Conservation (phyloP, 2,797 vertebrate genomes). For the Gymnodraco acuticeps region DNA sequence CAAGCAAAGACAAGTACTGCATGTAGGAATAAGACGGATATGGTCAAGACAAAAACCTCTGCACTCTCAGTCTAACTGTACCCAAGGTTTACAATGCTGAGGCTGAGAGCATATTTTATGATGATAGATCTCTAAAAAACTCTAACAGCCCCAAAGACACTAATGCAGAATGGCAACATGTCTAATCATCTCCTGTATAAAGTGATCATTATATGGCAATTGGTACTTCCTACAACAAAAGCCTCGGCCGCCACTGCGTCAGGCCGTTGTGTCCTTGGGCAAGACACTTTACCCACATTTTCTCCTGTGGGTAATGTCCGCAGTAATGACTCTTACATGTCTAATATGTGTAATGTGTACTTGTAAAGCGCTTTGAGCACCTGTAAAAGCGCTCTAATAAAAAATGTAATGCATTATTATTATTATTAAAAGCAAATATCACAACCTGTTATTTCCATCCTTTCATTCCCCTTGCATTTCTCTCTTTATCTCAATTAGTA, state of each 20-base stretch:
- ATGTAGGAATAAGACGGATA: constrained; percentile 33
- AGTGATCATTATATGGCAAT: constrained; percentile 45
- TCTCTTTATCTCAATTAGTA: constrained; percentile 57
- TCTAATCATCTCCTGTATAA: constrained; percentile 37
- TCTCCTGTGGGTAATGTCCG: too few species aligned
- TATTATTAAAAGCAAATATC: constrained; percentile 30
- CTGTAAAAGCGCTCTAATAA: too few species aligned
- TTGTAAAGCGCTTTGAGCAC: too few species aligned
- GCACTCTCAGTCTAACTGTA: constrained; percentile 12
- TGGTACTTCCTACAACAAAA: constrained; percentile 36
- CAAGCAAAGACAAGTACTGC: constrained; percentile 39
- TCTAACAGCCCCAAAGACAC: constrained; percentile 22
- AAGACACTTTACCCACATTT: too few species aligned
- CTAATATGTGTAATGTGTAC: too few species aligned
- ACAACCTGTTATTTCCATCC: constrained; percentile 33
- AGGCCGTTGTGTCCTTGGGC: too few species aligned
- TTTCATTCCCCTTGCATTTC: constrained; percentile 26
- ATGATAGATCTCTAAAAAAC: constrained; percentile 19
- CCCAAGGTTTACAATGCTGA: constrained; percentile 8
- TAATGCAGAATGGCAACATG: constrained; percentile 29
- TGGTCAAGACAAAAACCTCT: constrained; percentile 28
- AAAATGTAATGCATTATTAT: too few species aligned
- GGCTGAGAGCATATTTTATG: constrained; percentile 11
- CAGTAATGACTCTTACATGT: too few species aligned
- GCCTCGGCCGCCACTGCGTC: too few species aligned